phyloP scores from a whole-genome alignment of 1,140 invertebrate genomes.

The Eupristina koningsbergeri region DNA sequence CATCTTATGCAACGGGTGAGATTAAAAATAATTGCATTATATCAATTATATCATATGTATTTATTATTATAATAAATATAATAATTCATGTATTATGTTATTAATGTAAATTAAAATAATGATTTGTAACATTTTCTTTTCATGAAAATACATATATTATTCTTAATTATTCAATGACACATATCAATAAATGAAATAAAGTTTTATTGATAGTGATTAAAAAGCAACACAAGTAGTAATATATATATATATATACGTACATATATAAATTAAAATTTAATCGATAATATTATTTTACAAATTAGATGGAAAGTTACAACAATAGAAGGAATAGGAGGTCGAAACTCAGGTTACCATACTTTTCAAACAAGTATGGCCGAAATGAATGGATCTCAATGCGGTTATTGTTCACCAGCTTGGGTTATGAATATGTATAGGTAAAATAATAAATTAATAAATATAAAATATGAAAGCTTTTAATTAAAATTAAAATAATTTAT shows the following conservation, averaged over 20 bases:
- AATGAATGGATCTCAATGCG: constrained; percentile 86
- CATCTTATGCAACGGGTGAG: constrained; percentile 73
- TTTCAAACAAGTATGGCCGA: constrained; percentile 80
- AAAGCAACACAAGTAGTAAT: too few relatives aligned
- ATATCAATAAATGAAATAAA: too few relatives aligned
- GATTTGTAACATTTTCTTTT: too few relatives aligned
- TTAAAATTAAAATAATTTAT: background rate
- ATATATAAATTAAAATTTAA: too few relatives aligned
- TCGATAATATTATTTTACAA: background rate
- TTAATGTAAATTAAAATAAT: too few relatives aligned
- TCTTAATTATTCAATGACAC: too few relatives aligned
- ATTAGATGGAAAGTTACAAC: constrained; percentile 84
- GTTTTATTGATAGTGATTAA: too few relatives aligned
- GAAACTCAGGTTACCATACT: constrained; percentile 79
- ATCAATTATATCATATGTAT: too few relatives aligned
- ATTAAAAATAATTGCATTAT: constrained; percentile 56
- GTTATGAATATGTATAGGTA: constrained; percentile 89
- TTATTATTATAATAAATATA: too few relatives aligned
- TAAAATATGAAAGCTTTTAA: background rate
- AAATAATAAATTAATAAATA: background rate
- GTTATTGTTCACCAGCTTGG: constrained; percentile 88
- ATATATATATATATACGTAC: too few relatives aligned
- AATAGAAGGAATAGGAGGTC: constrained; percentile 84
- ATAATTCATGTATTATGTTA: too few relatives aligned
- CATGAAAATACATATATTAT: too few relatives aligned